Conservation (phyloP, 2,888 invertebrate genomes). For the Cheilosia grossa region DNA sequence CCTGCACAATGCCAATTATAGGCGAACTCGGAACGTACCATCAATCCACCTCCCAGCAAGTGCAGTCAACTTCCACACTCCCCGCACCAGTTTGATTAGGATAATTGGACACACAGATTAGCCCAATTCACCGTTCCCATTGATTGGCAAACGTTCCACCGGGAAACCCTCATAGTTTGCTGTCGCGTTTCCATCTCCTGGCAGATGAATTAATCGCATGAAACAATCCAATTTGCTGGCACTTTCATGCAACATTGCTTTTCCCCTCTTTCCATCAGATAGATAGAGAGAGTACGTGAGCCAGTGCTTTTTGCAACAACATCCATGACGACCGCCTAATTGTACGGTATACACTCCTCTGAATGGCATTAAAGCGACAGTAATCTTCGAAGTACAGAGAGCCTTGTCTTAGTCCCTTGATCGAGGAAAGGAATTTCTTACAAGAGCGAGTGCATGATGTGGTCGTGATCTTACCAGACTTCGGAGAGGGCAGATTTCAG, state of each 20-base stretch:
- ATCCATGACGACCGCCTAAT: constrained; percentile 38
- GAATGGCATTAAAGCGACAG: constrained; percentile 44
- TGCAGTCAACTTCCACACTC: neutral
- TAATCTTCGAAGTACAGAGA: constrained; percentile 20
- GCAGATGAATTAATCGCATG: constrained; percentile 54
- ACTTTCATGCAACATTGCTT: constrained; percentile 37
- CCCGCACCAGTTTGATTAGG: constrained; percentile 5
- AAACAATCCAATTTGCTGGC: constrained; percentile 58
- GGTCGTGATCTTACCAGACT: constrained; percentile 67
- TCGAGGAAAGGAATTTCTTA: constrained; percentile 36
- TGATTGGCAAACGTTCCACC: constrained; percentile 25
- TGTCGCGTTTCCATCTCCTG: constrained; percentile 28
- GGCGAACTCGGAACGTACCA: constrained; percentile 1
- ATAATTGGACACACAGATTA: constrained; percentile 28
- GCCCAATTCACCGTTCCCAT: constrained; percentile 1
- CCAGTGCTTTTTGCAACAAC: constrained; percentile 6
- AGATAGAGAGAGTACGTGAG: constrained; percentile 3
- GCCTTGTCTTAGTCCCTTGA: neutral
- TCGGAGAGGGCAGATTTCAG: constrained; percentile 49
- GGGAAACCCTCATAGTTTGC: constrained; percentile 31
- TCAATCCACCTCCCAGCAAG: neutral
- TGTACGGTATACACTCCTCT: constrained; percentile 41
- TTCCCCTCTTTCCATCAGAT: constrained; percentile 48
- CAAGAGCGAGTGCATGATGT: constrained; percentile 26
- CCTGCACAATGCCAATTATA: constrained; percentile 16